Conservation (phyloP, 1,140 invertebrate species). For the Zaprionus ghesquierei region DNA sequence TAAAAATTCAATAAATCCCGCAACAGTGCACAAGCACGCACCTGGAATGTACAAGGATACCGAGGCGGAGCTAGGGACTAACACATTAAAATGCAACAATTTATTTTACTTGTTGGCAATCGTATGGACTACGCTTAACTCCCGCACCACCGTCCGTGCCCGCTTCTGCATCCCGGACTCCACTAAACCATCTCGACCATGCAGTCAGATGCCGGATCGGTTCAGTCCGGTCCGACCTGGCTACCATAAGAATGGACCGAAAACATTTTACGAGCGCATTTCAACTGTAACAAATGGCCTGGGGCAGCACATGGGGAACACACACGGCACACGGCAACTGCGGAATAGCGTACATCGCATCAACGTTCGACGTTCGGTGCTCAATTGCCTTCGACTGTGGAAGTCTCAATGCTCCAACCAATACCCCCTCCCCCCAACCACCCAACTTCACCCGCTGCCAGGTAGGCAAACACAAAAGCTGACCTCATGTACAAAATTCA, state of each 20-base stretch:
- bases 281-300: slow-evolving; percentile 81
- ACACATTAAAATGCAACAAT: slow-evolving; percentile 79
- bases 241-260: slow-evolving; percentile 37
- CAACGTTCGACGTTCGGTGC: slow-evolving; percentile 1
- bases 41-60: slow-evolving; percentile 29
- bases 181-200: background rate
- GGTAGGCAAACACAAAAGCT: slow-evolving; percentile 61
- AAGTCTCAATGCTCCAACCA: slow-evolving; percentile 3
- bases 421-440: background rate
- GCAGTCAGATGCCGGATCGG: background rate
- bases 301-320: slow-evolving; percentile 45
- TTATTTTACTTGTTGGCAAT: slow-evolving; percentile 76
- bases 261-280: slow-evolving; percentile 78
- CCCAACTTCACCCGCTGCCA: background rate
- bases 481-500: slow-evolving; percentile 70
- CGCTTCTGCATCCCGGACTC: background rate
- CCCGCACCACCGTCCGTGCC: background rate
- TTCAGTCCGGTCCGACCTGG: background rate
- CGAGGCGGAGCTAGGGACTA: slow-evolving; percentile 1
- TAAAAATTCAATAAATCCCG: slow-evolving; percentile 77
- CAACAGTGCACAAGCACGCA: slow-evolving; percentile 39
- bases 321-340: slow-evolving; percentile 20
- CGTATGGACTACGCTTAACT: background rate
- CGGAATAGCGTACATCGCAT: background rate
- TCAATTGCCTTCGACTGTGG: slow-evolving; percentile 25